phyloP scores from a whole-genome alignment of 2,888 invertebrate species.

The Trilocha varians region DNA sequence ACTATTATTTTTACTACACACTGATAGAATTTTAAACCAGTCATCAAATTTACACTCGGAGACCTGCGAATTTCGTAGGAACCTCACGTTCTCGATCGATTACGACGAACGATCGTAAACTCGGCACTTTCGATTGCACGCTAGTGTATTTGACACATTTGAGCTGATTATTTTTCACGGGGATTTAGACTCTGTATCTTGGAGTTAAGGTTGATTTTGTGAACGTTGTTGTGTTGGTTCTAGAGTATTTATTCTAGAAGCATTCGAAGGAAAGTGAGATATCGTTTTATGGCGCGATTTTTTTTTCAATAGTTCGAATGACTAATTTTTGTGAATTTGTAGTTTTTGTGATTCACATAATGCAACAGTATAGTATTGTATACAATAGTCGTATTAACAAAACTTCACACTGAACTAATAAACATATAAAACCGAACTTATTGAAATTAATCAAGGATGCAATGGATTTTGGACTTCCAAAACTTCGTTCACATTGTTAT shows the following conservation, averaged over 20 bases:
- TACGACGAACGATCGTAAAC: constrained; percentile 39
- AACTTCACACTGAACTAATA: too few relatives aligned
- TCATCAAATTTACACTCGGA: constrained; percentile 23
- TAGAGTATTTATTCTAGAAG: not conserved
- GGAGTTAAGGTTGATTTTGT: not conserved
- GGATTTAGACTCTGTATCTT: not conserved
- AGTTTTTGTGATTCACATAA: too few relatives aligned
- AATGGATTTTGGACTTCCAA: too few relatives aligned
- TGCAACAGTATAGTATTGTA: too few relatives aligned
- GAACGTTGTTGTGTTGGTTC: not conserved
- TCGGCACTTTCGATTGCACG: constrained; percentile 33
- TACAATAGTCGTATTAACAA: too few relatives aligned
- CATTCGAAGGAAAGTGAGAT: not conserved
- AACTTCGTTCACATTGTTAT: too few relatives aligned
- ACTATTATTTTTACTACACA: constrained; percentile 12
- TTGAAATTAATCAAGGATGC: too few relatives aligned
- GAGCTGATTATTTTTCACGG: not conserved
- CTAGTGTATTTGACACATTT: constrained; percentile 18
- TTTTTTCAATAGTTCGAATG: not conserved
- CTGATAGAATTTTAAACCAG: constrained; percentile 20
- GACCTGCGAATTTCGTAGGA: constrained; percentile 18
- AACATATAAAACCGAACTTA: too few relatives aligned
- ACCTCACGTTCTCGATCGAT: constrained; percentile 41
- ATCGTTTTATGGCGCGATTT: not conserved
- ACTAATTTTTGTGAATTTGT: too few relatives aligned